A percentile compares a stretch with the other conserved stretches of the same genome.
Conservation (phyloP, 2,888 invertebrate genomes). For the Lochmaea crataegi region DNA sequence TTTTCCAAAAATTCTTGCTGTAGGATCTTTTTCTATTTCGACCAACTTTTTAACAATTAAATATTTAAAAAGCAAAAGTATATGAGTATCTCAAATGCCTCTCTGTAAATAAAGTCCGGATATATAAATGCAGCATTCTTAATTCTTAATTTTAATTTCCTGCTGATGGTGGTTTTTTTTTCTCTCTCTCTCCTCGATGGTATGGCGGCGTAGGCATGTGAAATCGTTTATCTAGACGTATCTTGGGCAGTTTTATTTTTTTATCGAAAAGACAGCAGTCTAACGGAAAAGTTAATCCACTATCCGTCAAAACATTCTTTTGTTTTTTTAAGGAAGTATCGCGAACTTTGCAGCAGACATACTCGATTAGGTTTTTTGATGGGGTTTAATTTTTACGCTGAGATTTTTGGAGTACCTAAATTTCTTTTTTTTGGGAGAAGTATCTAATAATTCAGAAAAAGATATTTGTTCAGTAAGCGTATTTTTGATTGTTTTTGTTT, state of each 20-base stretch:
- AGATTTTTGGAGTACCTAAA: constrained; percentile 22
- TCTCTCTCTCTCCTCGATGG: constrained; percentile 19
- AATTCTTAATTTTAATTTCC: constrained; percentile 38
- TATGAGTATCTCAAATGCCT: not conserved
- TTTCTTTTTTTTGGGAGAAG: not conserved
- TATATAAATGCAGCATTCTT: constrained; percentile 30
- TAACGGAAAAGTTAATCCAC: constrained; percentile 30
- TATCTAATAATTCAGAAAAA: not conserved
- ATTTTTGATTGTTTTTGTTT: not conserved
- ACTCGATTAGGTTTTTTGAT: constrained; percentile 8
- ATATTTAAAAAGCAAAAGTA: not conserved
- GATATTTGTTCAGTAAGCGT: no score
- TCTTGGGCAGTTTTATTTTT: constrained; percentile 21
- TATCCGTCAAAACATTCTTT: constrained; percentile 12
- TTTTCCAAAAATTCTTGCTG: no score
- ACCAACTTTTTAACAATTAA: no score
- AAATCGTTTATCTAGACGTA: constrained; percentile 32
- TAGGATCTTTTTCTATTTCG: no score
- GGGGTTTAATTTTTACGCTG: constrained; percentile 17
- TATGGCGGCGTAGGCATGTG: constrained; percentile 32
- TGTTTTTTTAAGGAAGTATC: constrained; percentile 22
- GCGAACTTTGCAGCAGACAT: constrained; percentile 9
- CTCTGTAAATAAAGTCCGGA: constrained; percentile 18
- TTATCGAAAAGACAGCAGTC: constrained; percentile 31
- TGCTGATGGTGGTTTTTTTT: constrained; percentile 30